Evolutionary conservation across 2,888 invertebrate species (phyloP).

Genomic region (Microctonus hyperodae): DNA sequence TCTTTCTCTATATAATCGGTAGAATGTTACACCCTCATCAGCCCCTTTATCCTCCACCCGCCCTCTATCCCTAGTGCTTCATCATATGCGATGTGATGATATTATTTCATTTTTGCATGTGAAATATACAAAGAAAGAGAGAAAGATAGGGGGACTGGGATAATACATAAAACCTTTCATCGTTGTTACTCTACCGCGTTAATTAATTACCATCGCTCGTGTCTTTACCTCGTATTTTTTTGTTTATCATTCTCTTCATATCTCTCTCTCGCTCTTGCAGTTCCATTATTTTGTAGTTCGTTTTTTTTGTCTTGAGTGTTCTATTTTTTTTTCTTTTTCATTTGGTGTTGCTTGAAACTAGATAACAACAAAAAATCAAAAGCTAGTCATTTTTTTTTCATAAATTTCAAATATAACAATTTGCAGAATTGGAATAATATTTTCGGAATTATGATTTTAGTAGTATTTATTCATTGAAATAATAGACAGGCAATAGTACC

Average conservation of each 20-base stretch:
- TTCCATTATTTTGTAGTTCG: too few species aligned
- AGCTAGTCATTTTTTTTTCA: too few species aligned
- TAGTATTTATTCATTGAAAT: not conserved
- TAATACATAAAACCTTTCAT: not conserved
- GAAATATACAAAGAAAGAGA: not conserved
- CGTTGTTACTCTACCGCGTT: not conserved
- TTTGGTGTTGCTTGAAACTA: too few species aligned
- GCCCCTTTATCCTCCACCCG: too few species aligned
- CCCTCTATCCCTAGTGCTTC: not conserved
- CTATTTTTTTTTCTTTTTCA: not conserved
- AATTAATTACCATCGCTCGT: not conserved
- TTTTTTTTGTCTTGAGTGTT: too few species aligned
- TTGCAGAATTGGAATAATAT: not conserved
- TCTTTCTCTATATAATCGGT: not conserved
- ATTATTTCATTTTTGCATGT: not conserved
- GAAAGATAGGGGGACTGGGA: not conserved
- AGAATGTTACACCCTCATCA: not conserved
- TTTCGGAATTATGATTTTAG: too few species aligned
- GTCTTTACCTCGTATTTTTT: not conserved
- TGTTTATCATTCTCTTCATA: not conserved
- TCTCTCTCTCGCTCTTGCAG: too few species aligned
- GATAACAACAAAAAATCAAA: too few species aligned
- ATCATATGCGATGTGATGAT: not conserved
- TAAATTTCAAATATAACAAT: not conserved
- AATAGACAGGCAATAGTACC: not conserved